Conservation (phyloP, 2,113 vertebrate genomes). For the Mirza zaza region DNA sequence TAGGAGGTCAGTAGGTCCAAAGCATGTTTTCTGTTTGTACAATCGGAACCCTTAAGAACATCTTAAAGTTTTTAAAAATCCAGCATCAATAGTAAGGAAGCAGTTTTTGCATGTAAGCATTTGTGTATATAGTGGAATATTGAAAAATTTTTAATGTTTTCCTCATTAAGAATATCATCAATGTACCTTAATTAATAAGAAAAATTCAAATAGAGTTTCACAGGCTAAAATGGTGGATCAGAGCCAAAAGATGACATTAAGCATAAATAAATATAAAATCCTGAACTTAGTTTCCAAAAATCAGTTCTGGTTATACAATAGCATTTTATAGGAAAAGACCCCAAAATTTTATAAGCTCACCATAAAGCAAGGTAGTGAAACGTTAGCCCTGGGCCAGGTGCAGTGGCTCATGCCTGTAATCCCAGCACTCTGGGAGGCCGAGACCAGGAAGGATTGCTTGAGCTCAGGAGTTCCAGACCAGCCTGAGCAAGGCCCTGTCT, state of each 20-base stretch:
- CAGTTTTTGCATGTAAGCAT: not conserved
- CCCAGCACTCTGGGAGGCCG: no score
- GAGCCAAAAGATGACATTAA: not conserved
- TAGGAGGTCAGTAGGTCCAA: not conserved
- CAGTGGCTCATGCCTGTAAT: no score
- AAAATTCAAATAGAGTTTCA: not conserved
- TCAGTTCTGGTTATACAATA: not conserved
- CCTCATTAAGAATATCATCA: not conserved
- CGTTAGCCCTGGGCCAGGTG: not conserved
- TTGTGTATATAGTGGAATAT: not conserved
- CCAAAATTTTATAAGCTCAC: not conserved
- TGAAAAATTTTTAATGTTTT: constrained; percentile 21
- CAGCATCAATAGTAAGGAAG: not conserved
- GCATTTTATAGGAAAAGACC: not conserved
- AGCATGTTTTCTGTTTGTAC: not conserved
- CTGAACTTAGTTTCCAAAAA: not conserved
- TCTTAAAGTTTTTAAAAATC: not conserved
- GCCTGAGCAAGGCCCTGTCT: no score
- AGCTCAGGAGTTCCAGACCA: no score
- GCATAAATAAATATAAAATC: constrained; percentile 14
- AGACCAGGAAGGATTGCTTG: no score
- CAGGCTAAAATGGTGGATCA: constrained; percentile 15
- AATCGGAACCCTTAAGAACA: constrained; percentile 12
- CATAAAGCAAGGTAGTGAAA: not conserved
- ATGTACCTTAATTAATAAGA: not conserved